Evolutionary conservation across 2,113 vertebrate species (phyloP).

Genomic region (Pipa parva): DNA sequence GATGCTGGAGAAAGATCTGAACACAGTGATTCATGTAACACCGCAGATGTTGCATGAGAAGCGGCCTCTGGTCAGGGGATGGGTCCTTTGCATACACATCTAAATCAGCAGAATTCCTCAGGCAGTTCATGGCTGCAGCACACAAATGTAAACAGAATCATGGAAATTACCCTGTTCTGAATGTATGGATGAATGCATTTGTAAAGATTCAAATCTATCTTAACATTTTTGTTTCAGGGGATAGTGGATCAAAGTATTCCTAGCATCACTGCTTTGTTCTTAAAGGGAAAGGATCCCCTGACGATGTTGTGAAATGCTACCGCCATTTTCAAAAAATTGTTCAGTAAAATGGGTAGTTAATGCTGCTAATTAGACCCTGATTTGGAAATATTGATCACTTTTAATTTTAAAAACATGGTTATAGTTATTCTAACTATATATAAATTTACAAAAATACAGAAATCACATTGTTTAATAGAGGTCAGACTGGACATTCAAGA

Average conservation of each 20-base stretch:
- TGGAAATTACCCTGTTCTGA: constrained; percentile 37
- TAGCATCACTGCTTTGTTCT: background rate
- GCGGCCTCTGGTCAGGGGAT: constrained; percentile 18
- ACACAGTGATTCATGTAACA: background rate
- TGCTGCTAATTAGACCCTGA: no score
- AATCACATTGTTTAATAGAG: no score
- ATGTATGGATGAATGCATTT: constrained; percentile 36
- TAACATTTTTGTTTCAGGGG: constrained; percentile 14
- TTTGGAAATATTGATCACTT: no score
- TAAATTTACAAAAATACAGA: no score
- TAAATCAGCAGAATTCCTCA: constrained; percentile 31
- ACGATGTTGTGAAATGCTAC: no score
- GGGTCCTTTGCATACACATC: constrained; percentile 33
- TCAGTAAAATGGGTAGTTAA: no score
- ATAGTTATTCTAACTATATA: no score
- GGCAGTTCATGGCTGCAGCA: constrained; percentile 34
- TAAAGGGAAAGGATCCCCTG: background rate
- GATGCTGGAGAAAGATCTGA: background rate
- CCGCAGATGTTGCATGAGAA: constrained; percentile 35
- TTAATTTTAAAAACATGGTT: no score
- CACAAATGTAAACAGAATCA: constrained; percentile 35
- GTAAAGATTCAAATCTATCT: constrained; percentile 40
- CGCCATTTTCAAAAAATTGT: no score
- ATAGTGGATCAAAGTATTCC: background rate
- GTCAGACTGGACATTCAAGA: no score